A percentile compares a stretch with the other conserved stretches of the same genome.
phyloP scores from a whole-genome alignment of 2,888 invertebrate species.

The Andrena hattorfiana region DNA sequence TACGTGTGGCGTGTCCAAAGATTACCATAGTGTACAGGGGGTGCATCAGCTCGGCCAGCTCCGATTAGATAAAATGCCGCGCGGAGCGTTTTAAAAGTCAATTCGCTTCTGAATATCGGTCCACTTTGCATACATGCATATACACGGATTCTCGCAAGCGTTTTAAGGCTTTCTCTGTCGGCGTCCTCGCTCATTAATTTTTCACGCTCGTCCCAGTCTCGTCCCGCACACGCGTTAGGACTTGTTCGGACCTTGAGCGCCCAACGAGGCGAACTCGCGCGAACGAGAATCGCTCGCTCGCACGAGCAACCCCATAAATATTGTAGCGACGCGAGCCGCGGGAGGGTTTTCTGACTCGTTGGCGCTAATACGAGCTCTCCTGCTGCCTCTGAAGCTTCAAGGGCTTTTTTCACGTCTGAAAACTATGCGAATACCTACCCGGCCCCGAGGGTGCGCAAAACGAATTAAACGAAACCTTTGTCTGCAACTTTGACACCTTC shows the following conservation, averaged over 20 bases:
- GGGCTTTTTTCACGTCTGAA: slow-evolving; percentile 70
- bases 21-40: neutral
- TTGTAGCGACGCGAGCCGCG: slow-evolving; percentile 78
- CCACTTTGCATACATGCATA: slow-evolving; percentile 7
- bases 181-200: slow-evolving; percentile 71
- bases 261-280: slow-evolving; percentile 81
- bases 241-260: slow-evolving; percentile 76
- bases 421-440: slow-evolving; percentile 56
- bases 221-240: slow-evolving; percentile 72
- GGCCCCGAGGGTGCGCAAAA: slow-evolving; percentile 39
- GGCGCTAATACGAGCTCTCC: slow-evolving; percentile 70
- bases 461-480: slow-evolving; percentile 61
- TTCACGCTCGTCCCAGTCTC: slow-evolving; percentile 72
- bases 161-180: slow-evolving; percentile 54
- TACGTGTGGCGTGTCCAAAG: too few relatives aligned
- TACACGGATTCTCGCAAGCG: slow-evolving; percentile 43
- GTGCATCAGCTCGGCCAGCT: neutral
- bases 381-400: slow-evolving; percentile 61
- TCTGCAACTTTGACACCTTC: slow-evolving; percentile 50
- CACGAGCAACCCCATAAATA: slow-evolving; percentile 82
- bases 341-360: slow-evolving; percentile 74
- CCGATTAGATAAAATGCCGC: neutral
- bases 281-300: slow-evolving; percentile 81
- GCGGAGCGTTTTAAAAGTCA: neutral
- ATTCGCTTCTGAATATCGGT: slow-evolving; percentile 26